phyloP scores from a whole-genome alignment of 2,797 vertebrate species.

The Pseudochromis fuscus region DNA sequence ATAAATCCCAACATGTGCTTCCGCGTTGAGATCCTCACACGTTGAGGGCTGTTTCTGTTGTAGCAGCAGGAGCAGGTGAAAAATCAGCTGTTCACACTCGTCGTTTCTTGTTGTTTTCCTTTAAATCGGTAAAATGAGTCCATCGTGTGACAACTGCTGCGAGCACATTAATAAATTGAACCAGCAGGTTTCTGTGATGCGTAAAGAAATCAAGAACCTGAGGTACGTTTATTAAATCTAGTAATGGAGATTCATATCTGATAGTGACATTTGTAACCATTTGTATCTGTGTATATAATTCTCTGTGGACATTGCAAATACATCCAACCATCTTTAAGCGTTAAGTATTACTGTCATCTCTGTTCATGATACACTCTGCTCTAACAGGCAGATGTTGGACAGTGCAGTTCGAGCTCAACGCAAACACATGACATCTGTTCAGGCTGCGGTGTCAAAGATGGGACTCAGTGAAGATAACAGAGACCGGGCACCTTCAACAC shows the following conservation, averaged over 20 bases:
- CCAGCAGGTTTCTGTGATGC: constrained; percentile 85
- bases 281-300: background rate
- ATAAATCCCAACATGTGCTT: constrained; percentile 48
- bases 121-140: constrained; percentile 60
- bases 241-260: background rate
- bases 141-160: constrained; percentile 53
- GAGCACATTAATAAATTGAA: constrained; percentile 67
- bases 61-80: background rate
- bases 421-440: constrained; percentile 80
- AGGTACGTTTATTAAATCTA: constrained; percentile 72
- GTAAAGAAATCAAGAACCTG: constrained; percentile 86
- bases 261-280: background rate
- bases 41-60: constrained; percentile 5
- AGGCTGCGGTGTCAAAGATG: constrained; percentile 67
- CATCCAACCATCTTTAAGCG: too few relatives aligned
- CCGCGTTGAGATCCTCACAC: constrained; percentile 39
- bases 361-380: background rate
- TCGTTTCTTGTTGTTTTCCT: accelerated
- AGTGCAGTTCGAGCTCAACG: constrained; percentile 76
- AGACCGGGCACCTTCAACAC: background rate
- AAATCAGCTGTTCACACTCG: background rate
- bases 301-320: too few relatives aligned
- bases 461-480: constrained; percentile 17
- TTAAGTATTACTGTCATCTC: background rate
- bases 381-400: constrained; percentile 81